A percentile compares a stretch with the other conserved stretches of the same genome.
Conservation (phyloP, 2,888 invertebrate genomes). For the Marronus borbonicus region DNA sequence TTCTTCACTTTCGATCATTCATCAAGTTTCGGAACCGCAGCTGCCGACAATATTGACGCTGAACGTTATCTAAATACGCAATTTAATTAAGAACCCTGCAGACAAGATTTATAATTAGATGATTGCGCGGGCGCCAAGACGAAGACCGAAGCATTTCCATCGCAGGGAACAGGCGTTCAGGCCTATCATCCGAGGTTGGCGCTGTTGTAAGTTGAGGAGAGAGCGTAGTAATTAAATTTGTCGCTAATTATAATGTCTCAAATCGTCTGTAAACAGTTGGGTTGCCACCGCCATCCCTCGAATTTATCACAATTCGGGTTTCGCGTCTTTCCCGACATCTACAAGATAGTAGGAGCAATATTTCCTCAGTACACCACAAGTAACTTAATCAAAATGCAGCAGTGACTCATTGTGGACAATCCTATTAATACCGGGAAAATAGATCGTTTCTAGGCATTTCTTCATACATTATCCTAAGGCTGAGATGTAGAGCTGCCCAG, state of each 20-base stretch:
- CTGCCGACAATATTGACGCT: constrained; percentile 1
- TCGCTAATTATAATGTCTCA: constrained; percentile 38
- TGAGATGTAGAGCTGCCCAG: too few species aligned
- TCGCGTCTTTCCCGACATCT: too few species aligned
- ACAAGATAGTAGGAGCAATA: too few species aligned
- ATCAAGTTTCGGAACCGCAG: not conserved
- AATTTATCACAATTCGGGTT: not conserved
- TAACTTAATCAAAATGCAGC: too few species aligned
- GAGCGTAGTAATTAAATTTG: constrained; percentile 20
- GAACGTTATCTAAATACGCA: not conserved
- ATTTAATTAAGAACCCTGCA: constrained; percentile 22
- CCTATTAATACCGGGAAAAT: too few species aligned
- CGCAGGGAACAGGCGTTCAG: not conserved
- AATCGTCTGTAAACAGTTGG: constrained; percentile 30
- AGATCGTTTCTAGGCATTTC: too few species aligned
- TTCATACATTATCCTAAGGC: too few species aligned
- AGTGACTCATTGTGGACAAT: too few species aligned
- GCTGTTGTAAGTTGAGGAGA: not conserved
- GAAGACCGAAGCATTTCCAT: not conserved
- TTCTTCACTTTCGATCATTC: not conserved
- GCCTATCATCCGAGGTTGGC: not conserved
- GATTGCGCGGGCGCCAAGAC: not conserved
- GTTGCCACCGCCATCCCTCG: constrained; percentile 5
- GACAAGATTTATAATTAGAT: constrained; percentile 21
- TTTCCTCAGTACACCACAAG: too few species aligned